Base-by-base conservation (phyloP, 2,797 vertebrate species). In the Phrynocephalus vlangalii region DNA sequence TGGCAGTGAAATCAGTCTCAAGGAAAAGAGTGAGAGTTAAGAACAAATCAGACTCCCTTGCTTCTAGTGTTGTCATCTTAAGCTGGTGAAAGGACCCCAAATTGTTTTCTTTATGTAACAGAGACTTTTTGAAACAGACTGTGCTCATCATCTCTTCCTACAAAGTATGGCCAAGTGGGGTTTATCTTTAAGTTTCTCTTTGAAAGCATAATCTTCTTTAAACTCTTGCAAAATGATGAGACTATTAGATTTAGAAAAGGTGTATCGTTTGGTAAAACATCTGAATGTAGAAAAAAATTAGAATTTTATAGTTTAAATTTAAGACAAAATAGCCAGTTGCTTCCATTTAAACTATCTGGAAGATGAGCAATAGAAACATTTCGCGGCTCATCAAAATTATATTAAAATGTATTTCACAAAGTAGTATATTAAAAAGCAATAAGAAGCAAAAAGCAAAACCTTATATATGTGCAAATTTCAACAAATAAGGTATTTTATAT, bases 291-390 rank as follows among this genome's bases (percentile, higher is more conserved):
- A 1, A 86, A 52, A 52, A 70, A 44, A 18, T 63, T 63, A 63
- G 60, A 20, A 63, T 20, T 79, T 48, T 56, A 6, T 26, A 8
- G 18, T 83, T 78, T 75, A 5, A 1, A 0, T 1, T 72, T 8
- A 48, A 50, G 50, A 92, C 38, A 86, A 16, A 28, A 0, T 1
- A 15, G 9, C 16, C 18, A 0, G 30, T 88, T 83, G 15, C 52
- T 33, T 18, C 66, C 1, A 0, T 1, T 44, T 16, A 5, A 33
- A 44, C 5, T 44, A 44, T 44, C 38, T 44, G 38, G 38, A 44
- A 44, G 38, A 38, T 38, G 38, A 38, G 3, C 38, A 44, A 44
- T 44, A 44, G 38, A 44, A 44, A 44, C 38, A 1, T 44, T 44
- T 44, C 3, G 5, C 38, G 38, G 38, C 38, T 44, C 38, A 44